Base-by-base conservation (phyloP, 2,113 vertebrate species). In the Nycticebus coucang region DNA sequence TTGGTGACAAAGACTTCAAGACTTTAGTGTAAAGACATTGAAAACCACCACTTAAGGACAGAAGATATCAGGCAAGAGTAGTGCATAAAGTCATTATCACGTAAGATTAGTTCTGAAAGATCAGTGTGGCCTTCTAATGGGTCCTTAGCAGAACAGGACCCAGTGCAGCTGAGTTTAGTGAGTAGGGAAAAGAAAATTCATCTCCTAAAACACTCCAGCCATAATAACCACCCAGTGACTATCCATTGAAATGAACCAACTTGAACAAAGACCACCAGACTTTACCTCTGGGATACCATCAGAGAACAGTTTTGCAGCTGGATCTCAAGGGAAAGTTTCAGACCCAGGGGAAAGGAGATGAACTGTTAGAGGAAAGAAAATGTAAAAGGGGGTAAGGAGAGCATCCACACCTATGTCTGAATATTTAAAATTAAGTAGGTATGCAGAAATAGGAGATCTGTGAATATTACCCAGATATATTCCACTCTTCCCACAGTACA, bases 31-130 rank as follows among this genome's bases (percentile, higher is more conserved):
- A 85, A 91, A 93, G 41, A 57, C 50, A 68, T 24, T 97, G 74
- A 77, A 79, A 86, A 91, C 60, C 64, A 78, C 79, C 64, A 89
- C 79, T 93, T 93, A 93, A 94, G 95, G 30, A 50, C 83, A 89
- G 68, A 45, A 75, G 50, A 86, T 87, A 87, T n/a, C 87, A 71
- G 64, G n/a, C 71, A 82, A 30, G 22, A 22, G 13, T 79, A 83
- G 83, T 74, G 14, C 17, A 33, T 72, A 60, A 87, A 90, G 64
- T 85, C 88, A 80, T 92, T 83, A 87, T 60, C 66, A 94, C 0
- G 0, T 66, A 75, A 80, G n/a, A 84, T 84, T 74, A 45, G 14
- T 75, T 94, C 74, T 86, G 41, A 87, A 97, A 96, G 81, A 75
- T 84, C 93, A 92, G 83, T 78, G 57, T 79, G 33, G 33, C 55